A percentile compares a stretch with the other conserved stretches of the same genome.
Conservation (phyloP, 2,888 invertebrate genomes). For the Drosophila mayaguana region DNA sequence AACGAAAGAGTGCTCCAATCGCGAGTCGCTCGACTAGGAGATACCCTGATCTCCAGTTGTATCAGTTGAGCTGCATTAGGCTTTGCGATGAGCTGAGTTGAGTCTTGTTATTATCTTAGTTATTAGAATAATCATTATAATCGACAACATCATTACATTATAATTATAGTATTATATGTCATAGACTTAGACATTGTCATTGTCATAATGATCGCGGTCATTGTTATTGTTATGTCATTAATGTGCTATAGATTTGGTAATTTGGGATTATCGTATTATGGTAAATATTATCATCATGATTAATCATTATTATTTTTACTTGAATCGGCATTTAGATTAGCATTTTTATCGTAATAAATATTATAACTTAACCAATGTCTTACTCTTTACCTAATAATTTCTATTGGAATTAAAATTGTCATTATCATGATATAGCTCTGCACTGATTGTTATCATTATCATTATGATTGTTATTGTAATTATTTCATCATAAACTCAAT, state of each 20-base stretch:
- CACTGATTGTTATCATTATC: too few relatives aligned
- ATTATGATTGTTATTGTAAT: not conserved
- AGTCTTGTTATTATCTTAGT: not conserved
- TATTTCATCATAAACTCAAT: not conserved
- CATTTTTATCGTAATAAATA: not conserved
- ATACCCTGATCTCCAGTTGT: not conserved
- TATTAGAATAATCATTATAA: not conserved
- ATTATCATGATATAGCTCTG: too few relatives aligned
- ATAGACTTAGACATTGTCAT: not conserved
- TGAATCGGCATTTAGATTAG: not conserved
- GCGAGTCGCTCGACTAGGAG: not conserved
- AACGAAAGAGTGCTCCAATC: slow-evolving; percentile 2
- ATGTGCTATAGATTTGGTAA: too few relatives aligned
- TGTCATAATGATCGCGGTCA: not conserved
- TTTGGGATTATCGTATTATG: too few relatives aligned
- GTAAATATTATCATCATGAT: not conserved
- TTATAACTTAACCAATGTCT: not conserved
- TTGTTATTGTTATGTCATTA: too few relatives aligned
- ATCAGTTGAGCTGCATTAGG: not conserved
- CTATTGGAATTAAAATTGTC: too few relatives aligned
- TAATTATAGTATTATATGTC: not conserved
- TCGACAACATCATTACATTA: not conserved
- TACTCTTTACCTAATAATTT: too few relatives aligned
- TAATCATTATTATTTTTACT: not conserved
- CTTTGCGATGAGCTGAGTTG: not conserved